Percentiles rank a stretch among this genome's conserved stretches.
These are phyloP conservation scores for Corythornis leucogaster DNA, from an alignment of 2,797 vertebrate genomes.

Conservation along the genomic window DNA sequence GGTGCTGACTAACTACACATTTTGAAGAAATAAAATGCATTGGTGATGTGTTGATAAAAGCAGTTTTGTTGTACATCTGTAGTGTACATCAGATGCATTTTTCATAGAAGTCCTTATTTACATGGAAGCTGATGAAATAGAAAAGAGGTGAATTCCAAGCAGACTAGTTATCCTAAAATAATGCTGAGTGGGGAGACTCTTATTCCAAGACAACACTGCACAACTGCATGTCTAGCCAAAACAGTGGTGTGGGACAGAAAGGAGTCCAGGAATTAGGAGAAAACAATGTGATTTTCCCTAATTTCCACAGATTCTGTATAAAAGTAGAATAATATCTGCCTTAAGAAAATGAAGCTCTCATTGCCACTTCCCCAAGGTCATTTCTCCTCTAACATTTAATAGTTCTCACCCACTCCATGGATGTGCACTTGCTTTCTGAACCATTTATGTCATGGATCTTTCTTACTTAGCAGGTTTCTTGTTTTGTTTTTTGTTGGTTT, in stretches of 20 bases:
- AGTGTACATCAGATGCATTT: background rate
- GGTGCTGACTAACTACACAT: slow-evolving; percentile 63
- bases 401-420: background rate
- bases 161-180: background rate
- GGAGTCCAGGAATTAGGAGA: background rate
- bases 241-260: slow-evolving; percentile 10
- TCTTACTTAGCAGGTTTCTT: background rate
- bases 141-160: background rate
- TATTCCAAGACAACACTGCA: slow-evolving; percentile 12
- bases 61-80: background rate
- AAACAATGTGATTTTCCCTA: background rate
- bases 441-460: background rate
- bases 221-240: slow-evolving; percentile 4
- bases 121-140: background rate
- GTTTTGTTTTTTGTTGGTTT: background rate
- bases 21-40: slow-evolving; percentile 40
- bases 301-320: background rate
- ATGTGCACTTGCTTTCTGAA: background rate
- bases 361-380: background rate
- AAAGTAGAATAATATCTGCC: background rate
- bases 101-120: background rate
- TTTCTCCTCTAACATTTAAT: background rate
- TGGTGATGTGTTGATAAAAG: background rate
- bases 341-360: background rate
- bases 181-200: background rate